Evolutionary conservation across 2,113 vertebrate genomes (phyloP), one percentile per base, ranked within the genome.

Genomic region (Casuarius casuarius): DNA sequence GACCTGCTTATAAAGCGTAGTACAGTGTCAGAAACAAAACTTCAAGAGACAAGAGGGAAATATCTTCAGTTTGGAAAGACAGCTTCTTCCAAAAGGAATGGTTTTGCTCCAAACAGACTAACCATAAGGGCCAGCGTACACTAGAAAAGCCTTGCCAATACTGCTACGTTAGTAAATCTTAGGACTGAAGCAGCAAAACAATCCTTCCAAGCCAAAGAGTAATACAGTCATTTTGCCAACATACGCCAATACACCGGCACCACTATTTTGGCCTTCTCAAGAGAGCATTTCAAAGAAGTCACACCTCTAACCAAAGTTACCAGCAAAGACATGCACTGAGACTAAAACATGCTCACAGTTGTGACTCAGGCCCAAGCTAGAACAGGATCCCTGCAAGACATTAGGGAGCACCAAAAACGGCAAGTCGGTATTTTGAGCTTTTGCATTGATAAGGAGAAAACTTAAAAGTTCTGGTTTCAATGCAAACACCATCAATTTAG

Each of bases 361-460:
- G 93, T 76, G 87, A 96, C 84, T 93, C 94, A 87, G 77, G 56
- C 73, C 56, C 70, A 29, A 49, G 65, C 42, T 44, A 81, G 51
- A 44, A 56, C 17, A 25, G 51, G 63, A 56, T 52, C 38, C 9
- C 49, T 28, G 35, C 6, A 7, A 25, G 40, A 56, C 33, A 46
- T 38, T 52, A 67, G 31, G 42, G 25, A 11, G 31, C 40, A 56
- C 23, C 33, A 28, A 63, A 90, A 91, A 54, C 2, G 54, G 48
- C 75, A 88, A 84, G 77, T 5, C 5, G 80, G 65, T 67, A 71
- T 49, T 88, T 82, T 16, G 44, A 80, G 81, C 70, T 66, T 94
- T 76, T 92, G 70, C 77, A 79, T 46, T 46, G 38, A n/a, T 46
- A 80, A 91, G 49, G n/a, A 70, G 77, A 68, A 89, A 82, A 92